phyloP scores from a whole-genome alignment of 1,140 invertebrate genomes.

The Drosophila arizonae region DNA sequence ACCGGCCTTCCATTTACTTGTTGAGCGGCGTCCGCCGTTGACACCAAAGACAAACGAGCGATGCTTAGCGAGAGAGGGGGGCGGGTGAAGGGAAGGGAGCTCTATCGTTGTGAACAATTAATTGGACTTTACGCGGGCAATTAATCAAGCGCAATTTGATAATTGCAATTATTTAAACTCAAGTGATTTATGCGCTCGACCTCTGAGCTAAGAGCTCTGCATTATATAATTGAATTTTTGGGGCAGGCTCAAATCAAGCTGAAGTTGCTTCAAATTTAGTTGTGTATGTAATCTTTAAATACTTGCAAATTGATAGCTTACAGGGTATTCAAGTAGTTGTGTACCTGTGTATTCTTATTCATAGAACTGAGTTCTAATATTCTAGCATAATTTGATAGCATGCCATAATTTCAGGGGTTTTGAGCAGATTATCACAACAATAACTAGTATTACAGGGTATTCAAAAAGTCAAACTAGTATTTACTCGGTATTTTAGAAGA shows the following conservation, averaged over 20 bases:
- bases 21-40: constrained; percentile 5
- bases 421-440: background rate
- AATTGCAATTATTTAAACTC: constrained; percentile 55
- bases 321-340: too few relatives aligned
- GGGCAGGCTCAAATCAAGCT: background rate
- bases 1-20: constrained; percentile 4
- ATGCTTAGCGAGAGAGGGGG: too few relatives aligned
- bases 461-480: background rate
- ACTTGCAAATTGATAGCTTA: background rate
- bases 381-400: too few relatives aligned
- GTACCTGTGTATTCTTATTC: too few relatives aligned
- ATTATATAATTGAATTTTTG: background rate
- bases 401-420: too few relatives aligned
- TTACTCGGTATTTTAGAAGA: too few relatives aligned
- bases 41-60: too few relatives aligned
- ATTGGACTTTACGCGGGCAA: constrained; percentile 44
- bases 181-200: constrained; percentile 36
- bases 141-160: constrained; percentile 68
- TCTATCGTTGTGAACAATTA: constrained; percentile 42
- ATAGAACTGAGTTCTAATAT: too few relatives aligned
- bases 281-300: background rate
- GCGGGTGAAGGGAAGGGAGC: too few relatives aligned
- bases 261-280: too few relatives aligned
- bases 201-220: background rate
- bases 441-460: background rate